Evolutionary conservation across 2,113 vertebrate genomes (phyloP).

Genomic region (Sporophila hypoxantha): DNA sequence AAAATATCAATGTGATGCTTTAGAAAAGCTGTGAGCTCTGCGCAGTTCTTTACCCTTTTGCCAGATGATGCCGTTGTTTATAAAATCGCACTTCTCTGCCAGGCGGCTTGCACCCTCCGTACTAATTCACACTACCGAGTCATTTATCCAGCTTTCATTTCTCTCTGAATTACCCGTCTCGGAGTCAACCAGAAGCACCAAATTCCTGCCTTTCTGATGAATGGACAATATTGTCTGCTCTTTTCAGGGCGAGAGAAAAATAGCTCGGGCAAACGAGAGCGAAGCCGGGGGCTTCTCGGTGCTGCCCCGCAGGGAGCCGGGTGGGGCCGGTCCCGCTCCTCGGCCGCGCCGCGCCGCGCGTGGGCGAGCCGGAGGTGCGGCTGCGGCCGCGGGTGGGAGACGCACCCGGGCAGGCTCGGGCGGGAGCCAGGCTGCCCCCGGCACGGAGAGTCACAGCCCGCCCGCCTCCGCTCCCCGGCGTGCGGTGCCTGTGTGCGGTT

Average conservation of each 20-base stretch:
- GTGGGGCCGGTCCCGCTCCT: background rate
- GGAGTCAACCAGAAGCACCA: conserved; percentile 19
- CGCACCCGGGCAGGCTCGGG: background rate
- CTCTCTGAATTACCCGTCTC: conserved; percentile 2
- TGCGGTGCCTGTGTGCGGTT: background rate
- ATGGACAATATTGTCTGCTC: conserved; percentile 1
- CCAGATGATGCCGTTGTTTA: conserved; percentile 21
- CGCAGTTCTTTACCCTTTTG: background rate
- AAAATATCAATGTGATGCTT: background rate
- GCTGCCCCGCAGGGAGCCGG: background rate
- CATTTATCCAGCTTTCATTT: conserved; percentile 7
- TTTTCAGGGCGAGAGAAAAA: conserved; percentile 14
- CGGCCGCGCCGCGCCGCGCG: background rate
- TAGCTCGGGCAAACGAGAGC: background rate
- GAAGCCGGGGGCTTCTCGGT: background rate
- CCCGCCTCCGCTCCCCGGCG: background rate
- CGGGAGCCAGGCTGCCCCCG: background rate
- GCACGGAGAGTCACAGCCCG: background rate
- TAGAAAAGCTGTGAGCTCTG: background rate
- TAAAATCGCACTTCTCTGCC: background rate
- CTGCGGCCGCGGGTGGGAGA: background rate
- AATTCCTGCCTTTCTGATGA: conserved; percentile 40
- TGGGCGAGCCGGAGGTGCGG: background rate
- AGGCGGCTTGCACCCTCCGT: background rate
- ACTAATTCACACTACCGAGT: background rate